A percentile compares a stretch with the other conserved stretches of the same genome.
Conservation (phyloP, 2,888 invertebrate genomes). For the Brassicogethes aeneus region DNA sequence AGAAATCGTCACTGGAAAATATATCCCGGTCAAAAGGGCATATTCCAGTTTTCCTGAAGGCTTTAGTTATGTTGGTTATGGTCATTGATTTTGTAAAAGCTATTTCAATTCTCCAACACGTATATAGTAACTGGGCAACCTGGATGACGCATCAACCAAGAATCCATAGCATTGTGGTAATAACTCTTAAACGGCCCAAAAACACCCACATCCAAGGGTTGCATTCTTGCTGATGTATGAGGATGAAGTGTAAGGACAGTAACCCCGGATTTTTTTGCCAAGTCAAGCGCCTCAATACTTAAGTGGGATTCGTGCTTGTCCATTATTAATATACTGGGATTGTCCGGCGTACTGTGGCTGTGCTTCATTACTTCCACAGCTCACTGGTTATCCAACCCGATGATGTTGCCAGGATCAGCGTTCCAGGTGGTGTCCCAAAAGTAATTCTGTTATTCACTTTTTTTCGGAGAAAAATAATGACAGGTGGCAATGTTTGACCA, state of each 20-base stretch:
- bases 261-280: slow-evolving; percentile 31
- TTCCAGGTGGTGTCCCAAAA: slow-evolving; percentile 27
- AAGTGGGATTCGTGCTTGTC: slow-evolving; percentile 33
- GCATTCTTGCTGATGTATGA: slow-evolving; percentile 35
- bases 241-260: slow-evolving; percentile 33
- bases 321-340: slow-evolving; percentile 25
- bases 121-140: slow-evolving; percentile 35
- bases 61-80: slow-evolving; percentile 10
- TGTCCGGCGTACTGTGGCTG: slow-evolving; percentile 18
- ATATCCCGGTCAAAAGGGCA: slow-evolving; percentile 14
- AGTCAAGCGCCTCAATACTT: slow-evolving; percentile 19
- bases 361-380: slow-evolving; percentile 11
- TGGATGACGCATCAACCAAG: slow-evolving; percentile 32
- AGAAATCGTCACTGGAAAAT: slow-evolving; percentile 14
- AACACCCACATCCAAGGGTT: slow-evolving; percentile 36
- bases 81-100: slow-evolving; percentile 13
- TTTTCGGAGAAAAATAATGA: slow-evolving; percentile 19
- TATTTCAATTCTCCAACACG: slow-evolving; percentile 17
- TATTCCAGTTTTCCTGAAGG: slow-evolving; percentile 14
- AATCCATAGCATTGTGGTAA: slow-evolving; percentile 26
- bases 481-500: slow-evolving; percentile 19
- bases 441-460: slow-evolving; percentile 11
- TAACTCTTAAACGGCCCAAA: slow-evolving; percentile 33
- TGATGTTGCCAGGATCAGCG: slow-evolving; percentile 27
- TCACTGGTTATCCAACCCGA: slow-evolving; percentile 32